Base-by-base conservation (phyloP, 2,888 invertebrate species). In the Villa cingulata region DNA sequence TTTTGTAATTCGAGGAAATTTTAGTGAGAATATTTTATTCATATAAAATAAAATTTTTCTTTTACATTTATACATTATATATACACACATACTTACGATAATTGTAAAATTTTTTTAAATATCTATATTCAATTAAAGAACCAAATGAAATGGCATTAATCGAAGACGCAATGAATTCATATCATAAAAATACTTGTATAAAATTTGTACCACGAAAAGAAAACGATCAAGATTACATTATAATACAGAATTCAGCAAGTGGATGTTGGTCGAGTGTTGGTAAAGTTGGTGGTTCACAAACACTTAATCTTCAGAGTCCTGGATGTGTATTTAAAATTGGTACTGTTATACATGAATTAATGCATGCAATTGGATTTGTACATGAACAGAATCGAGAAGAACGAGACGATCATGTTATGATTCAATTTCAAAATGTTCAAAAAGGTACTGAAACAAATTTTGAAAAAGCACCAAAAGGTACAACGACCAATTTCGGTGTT, bases 191-290 rank as follows among this genome's bases (percentile, higher is more conserved):
- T 56, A 85, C 85, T 1, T 85, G 85, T 58, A 70, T 85, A 7
- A 71, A 74, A 52, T 85, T 83, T 61, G 72, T 78, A 4, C 77
- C 75, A 0, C 51, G 52, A 39, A 43, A 45, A 12, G 48, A 27
- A 3, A 70, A 66, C 1, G 80, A 83, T 57, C 59, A 54, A 1
- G 82, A 83, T 61, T 84, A 81, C 61, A 66, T 85, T 42, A 66
- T 72, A 5, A 77, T 85, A 43, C 74, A 74, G 45, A 79, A 74
- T 51, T 68, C 72, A 12, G 74, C 72, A 45, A 77, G 78, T 0
- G 85, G 84, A 1, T 85, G 85, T 59, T 84, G 83, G 83, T 83
- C 83, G 15, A 78, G 77, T 53, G 81, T 85, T 1, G 85, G 85
- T 0, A 72, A 74, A 27, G 70, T 76, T 29, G 81, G 82, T 58